These are phyloP conservation scores for Ophioderma brevispina DNA, from an alignment of 35 echinoderm and acorn worm genomes.

Conservation along the genomic window DNA sequence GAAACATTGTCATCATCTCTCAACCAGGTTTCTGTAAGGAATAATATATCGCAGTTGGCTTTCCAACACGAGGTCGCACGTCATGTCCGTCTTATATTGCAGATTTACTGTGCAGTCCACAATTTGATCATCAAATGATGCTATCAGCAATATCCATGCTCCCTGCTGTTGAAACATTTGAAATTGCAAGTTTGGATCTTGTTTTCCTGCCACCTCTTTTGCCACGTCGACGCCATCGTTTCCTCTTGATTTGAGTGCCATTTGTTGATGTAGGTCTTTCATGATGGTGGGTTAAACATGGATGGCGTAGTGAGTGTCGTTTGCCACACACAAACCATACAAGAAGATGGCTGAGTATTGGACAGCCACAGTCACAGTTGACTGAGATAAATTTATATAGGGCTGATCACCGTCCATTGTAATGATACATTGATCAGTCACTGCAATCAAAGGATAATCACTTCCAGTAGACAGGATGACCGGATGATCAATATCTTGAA, in stretches of 20 bases:
- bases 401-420: neutral
- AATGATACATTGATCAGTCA: neutral
- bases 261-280: too few relatives aligned
- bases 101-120: too few relatives aligned
- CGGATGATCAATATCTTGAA: neutral
- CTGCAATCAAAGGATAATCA: neutral
- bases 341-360: neutral
- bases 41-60: too few relatives aligned
- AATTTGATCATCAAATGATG: too few relatives aligned
- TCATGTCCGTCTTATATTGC: too few relatives aligned
- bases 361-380: neutral
- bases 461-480: neutral
- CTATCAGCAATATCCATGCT: too few relatives aligned
- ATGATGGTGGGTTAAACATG: neutral
- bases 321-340: neutral
- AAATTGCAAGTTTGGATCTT: too few relatives aligned
- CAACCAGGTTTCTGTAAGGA: too few relatives aligned
- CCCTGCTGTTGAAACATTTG: too few relatives aligned
- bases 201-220: neutral
- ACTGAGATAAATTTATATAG: neutral
- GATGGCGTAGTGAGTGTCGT: neutral
- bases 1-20: too few relatives aligned
- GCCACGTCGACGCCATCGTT: neutral
- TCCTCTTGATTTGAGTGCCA: neutral
- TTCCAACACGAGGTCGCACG: too few relatives aligned